Evolutionary conservation across 2,113 vertebrate species (phyloP).

Genomic region (Lophius piscatorius): DNA sequence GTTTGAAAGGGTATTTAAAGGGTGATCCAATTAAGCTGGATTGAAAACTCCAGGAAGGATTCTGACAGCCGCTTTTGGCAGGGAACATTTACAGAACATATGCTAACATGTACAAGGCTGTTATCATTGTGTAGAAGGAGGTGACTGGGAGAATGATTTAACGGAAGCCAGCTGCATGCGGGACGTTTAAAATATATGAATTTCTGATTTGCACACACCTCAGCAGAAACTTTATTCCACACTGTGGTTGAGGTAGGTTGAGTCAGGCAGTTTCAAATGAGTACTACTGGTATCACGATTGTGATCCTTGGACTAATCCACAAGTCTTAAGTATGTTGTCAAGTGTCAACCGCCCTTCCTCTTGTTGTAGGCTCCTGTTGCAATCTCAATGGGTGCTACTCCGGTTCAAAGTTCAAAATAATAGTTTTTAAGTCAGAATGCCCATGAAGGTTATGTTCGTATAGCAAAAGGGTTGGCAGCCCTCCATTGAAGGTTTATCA

Average conservation of each 20-base stretch:
- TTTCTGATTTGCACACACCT: not conserved
- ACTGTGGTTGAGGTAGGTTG: not conserved
- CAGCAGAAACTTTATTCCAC: too few relatives aligned
- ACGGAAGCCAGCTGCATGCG: not conserved
- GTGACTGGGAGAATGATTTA: not conserved
- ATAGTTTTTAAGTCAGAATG: too few relatives aligned
- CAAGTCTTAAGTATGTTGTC: too few relatives aligned
- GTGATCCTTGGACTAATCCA: too few relatives aligned
- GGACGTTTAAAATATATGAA: not conserved
- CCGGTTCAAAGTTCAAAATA: too few relatives aligned
- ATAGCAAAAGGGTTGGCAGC: too few relatives aligned
- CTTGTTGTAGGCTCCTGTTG: too few relatives aligned
- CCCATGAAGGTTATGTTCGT: too few relatives aligned
- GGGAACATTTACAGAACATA: slow-evolving; percentile 31
- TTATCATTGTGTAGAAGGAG: slow-evolving; percentile 3
- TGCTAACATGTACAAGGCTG: slow-evolving; percentile 19
- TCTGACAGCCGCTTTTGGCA: slow-evolving; percentile 44
- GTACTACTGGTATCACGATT: not conserved
- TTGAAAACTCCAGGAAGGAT: slow-evolving; percentile 64
- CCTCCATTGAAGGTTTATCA: too few relatives aligned
- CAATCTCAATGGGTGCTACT: too few relatives aligned
- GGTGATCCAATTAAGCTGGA: slow-evolving; percentile 71
- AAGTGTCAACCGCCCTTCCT: too few relatives aligned
- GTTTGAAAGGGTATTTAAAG: slow-evolving; percentile 71
- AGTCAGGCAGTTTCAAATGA: not conserved